Evolutionary conservation across 1,140 invertebrate species (phyloP).

Genomic region (Sesamia nonagrioides): DNA sequence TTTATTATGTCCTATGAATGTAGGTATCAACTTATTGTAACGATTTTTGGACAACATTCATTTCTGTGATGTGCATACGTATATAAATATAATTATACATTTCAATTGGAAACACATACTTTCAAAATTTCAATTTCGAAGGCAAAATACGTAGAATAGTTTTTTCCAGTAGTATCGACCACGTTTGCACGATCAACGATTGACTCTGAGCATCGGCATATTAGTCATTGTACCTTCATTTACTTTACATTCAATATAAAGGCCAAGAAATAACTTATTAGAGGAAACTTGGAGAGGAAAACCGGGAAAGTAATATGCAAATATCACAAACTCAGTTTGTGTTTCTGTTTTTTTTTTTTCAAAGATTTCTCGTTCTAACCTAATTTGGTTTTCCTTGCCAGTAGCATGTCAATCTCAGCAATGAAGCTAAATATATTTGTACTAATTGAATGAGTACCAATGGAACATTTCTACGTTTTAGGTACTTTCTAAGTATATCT

Average conservation of each 20-base stretch:
- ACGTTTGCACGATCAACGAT: constrained; percentile 1
- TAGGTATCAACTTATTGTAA: too few species aligned
- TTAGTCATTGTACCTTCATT: background rate
- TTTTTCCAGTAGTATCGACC: too few species aligned
- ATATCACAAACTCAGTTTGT: background rate
- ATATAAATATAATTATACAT: background rate
- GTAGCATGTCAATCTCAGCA: background rate
- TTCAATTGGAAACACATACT: background rate
- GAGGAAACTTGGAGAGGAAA: background rate
- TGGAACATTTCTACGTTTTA: too few species aligned
- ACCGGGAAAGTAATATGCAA: background rate
- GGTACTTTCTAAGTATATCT: too few species aligned
- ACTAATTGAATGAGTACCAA: background rate
- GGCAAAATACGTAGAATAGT: background rate
- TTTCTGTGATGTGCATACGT: background rate
- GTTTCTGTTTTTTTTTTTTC: too few species aligned
- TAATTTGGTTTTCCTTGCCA: too few species aligned
- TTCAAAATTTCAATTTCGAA: background rate
- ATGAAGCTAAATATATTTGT: too few species aligned
- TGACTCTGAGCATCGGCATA: background rate
- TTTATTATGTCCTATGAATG: too few species aligned
- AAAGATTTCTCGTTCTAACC: too few species aligned
- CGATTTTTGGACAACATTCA: background rate
- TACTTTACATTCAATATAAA: constrained; percentile 3
- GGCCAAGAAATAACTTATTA: background rate